A percentile compares a stretch with the other conserved stretches of the same genome.
Conservation (phyloP, 2,888 invertebrate genomes). For the Pedicia rivosa region DNA sequence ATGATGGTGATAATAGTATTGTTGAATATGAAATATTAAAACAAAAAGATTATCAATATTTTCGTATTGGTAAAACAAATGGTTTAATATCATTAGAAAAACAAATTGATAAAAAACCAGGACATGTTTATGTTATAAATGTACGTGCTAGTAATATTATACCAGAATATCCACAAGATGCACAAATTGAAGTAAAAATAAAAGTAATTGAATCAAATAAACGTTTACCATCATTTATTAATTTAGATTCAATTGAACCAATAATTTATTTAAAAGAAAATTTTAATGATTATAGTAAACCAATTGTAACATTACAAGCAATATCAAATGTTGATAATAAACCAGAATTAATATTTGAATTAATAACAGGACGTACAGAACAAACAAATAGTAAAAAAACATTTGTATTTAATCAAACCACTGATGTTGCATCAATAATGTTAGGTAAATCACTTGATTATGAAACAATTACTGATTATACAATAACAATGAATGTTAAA, state of each 20-base stretch:
- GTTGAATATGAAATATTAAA: constrained; percentile 45
- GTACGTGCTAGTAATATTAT: constrained; percentile 28
- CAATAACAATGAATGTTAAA: constrained; percentile 64
- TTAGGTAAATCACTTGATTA: constrained; percentile 66
- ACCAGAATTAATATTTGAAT: constrained; percentile 58
- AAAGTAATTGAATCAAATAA: constrained; percentile 76
- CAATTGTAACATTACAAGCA: constrained; percentile 55
- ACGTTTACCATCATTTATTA: constrained; percentile 61
- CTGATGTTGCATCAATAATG: constrained; percentile 55
- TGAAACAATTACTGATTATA: constrained; percentile 71
- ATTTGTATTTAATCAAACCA: constrained; percentile 48
- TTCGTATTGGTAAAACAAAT: constrained; percentile 63
- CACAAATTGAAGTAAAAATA: constrained; percentile 64
- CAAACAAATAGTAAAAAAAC: constrained; percentile 74
- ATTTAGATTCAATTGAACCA: constrained; percentile 36
- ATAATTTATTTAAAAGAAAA: constrained; percentile 53
- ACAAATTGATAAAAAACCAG: constrained; percentile 26
- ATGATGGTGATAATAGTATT: constrained; percentile 80
- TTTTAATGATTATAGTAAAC: constrained; percentile 50
- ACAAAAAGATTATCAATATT: constrained; percentile 44
- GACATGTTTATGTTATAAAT: constrained; percentile 26
- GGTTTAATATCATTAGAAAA: constrained; percentile 60
- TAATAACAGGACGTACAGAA: constrained; percentile 67
- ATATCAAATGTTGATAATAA: constrained; percentile 64
- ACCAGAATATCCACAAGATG: constrained; percentile 34